Evolutionary conservation across 2,888 invertebrate genomes (phyloP).

Genomic region (Macaria liturata): DNA sequence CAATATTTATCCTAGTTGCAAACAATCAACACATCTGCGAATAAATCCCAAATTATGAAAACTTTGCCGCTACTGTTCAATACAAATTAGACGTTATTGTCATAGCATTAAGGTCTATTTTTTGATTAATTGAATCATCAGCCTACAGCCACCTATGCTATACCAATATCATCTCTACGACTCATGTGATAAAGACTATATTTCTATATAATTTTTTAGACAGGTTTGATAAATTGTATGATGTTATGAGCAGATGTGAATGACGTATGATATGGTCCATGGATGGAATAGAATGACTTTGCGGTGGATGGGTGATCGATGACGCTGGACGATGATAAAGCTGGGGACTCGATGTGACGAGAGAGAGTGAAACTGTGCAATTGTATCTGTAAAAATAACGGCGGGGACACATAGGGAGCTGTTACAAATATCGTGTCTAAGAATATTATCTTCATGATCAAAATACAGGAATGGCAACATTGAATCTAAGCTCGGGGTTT

Average conservation of each 20-base stretch:
- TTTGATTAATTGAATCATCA: not conserved
- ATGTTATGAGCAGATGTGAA: conserved; percentile 25
- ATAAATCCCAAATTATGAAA: conserved; percentile 16
- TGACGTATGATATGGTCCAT: conserved; percentile 24
- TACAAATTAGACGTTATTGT: conserved; percentile 4
- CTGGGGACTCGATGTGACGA: no score
- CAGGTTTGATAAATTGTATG: conserved; percentile 23
- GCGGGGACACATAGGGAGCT: no score
- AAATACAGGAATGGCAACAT: no score
- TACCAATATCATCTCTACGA: conserved; percentile 5
- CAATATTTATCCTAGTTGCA: conserved; percentile 25
- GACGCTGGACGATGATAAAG: not conserved
- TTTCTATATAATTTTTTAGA: conserved; percentile 6
- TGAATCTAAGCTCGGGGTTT: no score
- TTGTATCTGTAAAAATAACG: no score
- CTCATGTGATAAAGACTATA: not conserved
- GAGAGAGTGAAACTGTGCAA: no score
- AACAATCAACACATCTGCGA: conserved; percentile 33
- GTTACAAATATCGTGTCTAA: no score
- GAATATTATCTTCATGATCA: no score
- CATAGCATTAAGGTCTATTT: conserved; percentile 1
- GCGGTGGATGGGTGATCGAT: conserved; percentile 14
- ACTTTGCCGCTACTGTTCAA: not conserved
- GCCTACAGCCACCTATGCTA: not conserved
- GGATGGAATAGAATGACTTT: conserved; percentile 15